phyloP scores from a whole-genome alignment of 2,797 vertebrate species.

The Schizopygopsis pylzovi region DNA sequence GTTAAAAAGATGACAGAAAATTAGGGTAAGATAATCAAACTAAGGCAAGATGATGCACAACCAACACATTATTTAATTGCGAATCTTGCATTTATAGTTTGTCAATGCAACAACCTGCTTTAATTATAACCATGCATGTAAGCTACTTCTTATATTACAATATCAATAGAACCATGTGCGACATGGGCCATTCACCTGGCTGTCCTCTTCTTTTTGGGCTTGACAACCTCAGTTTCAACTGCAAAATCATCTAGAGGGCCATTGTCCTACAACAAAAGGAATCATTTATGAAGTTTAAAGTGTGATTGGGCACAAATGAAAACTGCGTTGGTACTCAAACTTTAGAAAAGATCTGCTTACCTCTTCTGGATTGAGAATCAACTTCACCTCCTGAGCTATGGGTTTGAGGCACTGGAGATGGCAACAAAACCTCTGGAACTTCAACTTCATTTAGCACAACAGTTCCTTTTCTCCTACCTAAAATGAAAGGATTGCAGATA shows the following conservation, averaged over 20 bases:
- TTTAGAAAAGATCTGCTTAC: not conserved
- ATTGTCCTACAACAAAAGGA: constrained; percentile 72
- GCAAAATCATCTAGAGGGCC: constrained; percentile 67
- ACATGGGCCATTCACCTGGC: constrained; percentile 76
- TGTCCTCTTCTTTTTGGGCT: constrained; percentile 73
- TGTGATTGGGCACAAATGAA: not conserved
- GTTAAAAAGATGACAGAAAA: not conserved
- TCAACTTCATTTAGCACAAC: constrained; percentile 67
- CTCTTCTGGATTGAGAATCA: constrained; percentile 12
- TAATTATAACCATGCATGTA: not conserved
- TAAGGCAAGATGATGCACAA: not conserved
- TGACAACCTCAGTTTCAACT: constrained; percentile 66
- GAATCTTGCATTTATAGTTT: not conserved
- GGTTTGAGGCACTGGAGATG: constrained; percentile 79
- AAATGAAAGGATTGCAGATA: constrained; percentile 27
- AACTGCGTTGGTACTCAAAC: not conserved
- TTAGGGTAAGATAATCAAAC: not conserved
- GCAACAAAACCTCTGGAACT: constrained; percentile 75
- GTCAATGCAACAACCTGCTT: not conserved
- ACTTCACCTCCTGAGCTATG: constrained; percentile 67
- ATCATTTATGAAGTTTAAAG: constrained; percentile 41
- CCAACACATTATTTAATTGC: not conserved
- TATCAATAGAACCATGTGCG: not conserved
- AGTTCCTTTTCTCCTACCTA: constrained; percentile 76
- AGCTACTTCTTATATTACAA: not conserved